Conservation (phyloP, 2,113 vertebrate species). For the Neolamprologus modestus region DNA sequence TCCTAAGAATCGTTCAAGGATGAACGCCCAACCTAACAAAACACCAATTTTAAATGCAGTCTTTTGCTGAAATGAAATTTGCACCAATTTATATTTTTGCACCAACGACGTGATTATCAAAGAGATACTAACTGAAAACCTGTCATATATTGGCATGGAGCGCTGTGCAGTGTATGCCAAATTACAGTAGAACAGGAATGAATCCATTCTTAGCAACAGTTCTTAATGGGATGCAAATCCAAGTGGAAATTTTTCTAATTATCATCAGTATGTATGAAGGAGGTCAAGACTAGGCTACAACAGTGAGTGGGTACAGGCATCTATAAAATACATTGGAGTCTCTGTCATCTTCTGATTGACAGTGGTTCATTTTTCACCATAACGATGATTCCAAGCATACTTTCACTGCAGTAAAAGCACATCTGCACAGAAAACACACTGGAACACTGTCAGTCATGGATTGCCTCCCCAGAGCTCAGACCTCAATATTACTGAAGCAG, state of each 20-base stretch:
- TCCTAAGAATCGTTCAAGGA: background rate
- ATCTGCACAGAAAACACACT: background rate
- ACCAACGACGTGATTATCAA: background rate
- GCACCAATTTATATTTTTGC: background rate
- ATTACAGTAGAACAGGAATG: background rate
- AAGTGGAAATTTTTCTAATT: background rate
- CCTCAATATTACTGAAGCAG: background rate
- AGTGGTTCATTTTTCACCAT: background rate
- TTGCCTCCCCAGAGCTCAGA: background rate
- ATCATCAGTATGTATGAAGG: background rate
- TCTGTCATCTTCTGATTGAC: background rate
- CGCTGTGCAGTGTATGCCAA: background rate
- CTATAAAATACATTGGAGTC: background rate
- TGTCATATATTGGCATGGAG: background rate
- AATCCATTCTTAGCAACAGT: background rate
- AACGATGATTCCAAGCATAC: background rate
- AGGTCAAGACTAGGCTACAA: background rate
- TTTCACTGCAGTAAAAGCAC: background rate
- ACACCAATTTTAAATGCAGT: background rate
- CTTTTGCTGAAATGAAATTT: background rate
- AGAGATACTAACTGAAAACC: background rate
- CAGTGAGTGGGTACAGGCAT: background rate
- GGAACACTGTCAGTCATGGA: background rate
- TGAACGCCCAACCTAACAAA: background rate
- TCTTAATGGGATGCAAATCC: background rate